These are phyloP conservation scores for Callorhinus ursinus DNA, from an alignment of 2,113 vertebrate species.

Conservation along the genomic window DNA sequence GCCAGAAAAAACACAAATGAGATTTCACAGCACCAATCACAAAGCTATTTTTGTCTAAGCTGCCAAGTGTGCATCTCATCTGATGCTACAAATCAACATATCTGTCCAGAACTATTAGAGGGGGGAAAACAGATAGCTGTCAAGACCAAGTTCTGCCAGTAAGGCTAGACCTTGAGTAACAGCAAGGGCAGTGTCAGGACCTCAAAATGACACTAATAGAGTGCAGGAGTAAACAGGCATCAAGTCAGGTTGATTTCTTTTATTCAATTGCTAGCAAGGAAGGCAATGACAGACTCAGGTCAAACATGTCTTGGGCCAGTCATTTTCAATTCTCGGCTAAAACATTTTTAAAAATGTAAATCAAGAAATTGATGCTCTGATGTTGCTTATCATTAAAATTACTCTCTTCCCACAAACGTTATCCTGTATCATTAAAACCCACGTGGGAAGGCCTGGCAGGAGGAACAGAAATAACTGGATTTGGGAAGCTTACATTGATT, in stretches of 20 bases:
- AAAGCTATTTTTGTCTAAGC: conserved; percentile 16
- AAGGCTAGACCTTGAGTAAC: conserved; percentile 30
- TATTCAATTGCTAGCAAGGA: background rate
- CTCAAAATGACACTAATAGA: background rate
- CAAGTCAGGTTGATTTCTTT: background rate
- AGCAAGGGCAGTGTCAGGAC: background rate
- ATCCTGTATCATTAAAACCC: background rate
- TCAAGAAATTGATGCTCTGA: background rate
- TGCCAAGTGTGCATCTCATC: background rate
- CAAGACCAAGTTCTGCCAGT: background rate
- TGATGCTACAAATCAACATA: background rate
- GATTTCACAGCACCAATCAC: conserved; percentile 33
- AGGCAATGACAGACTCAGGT: background rate
- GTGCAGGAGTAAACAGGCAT: background rate
- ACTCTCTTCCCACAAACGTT: background rate
- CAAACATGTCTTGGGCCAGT: background rate
- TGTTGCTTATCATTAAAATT: background rate
- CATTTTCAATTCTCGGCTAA: background rate
- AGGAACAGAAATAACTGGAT: background rate
- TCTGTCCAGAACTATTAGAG: conserved; percentile 26
- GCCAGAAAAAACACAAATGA: conserved; percentile 35
- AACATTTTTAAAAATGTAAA: background rate
- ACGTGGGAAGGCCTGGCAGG: background rate
- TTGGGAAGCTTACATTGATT: rapidly evolving
- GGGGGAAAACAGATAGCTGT: conserved; percentile 1